These are phyloP conservation scores for Bombus breviceps DNA, from an alignment of 1,140 invertebrate species.

Conservation along the genomic window DNA sequence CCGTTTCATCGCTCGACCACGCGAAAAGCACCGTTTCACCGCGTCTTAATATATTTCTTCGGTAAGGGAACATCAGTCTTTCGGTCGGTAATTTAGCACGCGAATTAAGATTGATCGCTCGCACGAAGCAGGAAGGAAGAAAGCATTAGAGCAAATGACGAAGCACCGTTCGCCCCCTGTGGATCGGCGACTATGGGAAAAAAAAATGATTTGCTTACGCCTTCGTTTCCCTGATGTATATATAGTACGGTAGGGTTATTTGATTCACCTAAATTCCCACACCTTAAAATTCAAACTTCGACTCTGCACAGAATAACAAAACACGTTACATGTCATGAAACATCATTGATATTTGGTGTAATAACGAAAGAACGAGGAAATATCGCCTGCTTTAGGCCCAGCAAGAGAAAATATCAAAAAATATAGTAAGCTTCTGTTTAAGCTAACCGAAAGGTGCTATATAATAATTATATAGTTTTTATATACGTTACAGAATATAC, in stretches of 20 bases:
- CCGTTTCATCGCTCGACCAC: neutral
- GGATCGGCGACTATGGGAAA: neutral
- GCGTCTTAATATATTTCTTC: constrained; percentile 38
- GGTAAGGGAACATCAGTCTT: neutral
- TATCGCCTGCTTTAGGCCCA: too few relatives aligned
- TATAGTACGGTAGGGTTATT: neutral
- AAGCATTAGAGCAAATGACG: constrained; percentile 40
- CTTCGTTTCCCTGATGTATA: neutral
- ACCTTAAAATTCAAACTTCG: too few relatives aligned
- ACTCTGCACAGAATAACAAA: too few relatives aligned
- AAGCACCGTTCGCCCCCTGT: neutral
- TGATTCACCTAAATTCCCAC: too few relatives aligned
- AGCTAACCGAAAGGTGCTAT: too few relatives aligned
- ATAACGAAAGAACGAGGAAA: too few relatives aligned
- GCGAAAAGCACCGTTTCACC: constrained; percentile 30
- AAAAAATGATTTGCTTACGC: neutral
- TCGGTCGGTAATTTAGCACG: constrained; percentile 29
- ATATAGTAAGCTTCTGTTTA: too few relatives aligned
- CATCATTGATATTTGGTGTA: too few relatives aligned
- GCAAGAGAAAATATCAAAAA: too few relatives aligned
- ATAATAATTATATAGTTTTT: too few relatives aligned
- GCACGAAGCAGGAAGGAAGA: constrained; percentile 14
- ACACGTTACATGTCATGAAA: too few relatives aligned
- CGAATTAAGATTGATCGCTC: constrained; percentile 50
- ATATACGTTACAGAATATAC: too few relatives aligned